Evolutionary conservation across 2,113 vertebrate species (phyloP), one percentile per base, ranked within the genome.

Genomic region (Polypterus bichir): DNA sequence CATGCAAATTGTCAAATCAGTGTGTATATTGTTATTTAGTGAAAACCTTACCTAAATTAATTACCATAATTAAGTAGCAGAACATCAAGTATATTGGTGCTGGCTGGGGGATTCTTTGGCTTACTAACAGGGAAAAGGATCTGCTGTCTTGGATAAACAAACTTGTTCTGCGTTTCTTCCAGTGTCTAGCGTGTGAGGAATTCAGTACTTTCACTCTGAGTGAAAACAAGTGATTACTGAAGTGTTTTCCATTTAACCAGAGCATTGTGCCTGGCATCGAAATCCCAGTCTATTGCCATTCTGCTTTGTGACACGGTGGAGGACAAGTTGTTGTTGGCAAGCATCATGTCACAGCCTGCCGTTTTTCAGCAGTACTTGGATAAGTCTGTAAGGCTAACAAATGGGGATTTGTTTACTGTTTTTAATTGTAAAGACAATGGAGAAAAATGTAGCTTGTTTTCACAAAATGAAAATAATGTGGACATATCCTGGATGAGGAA

Each of bases 1-100:
- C 91, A 92, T 95, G 92, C 88, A 95, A 97, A 97, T 97, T 92
- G 87, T 90, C 88, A 91, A 92, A 94, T 96, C 90, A 92, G 87
- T 87, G 87, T 88, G 91, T 91, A 91, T 91, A 93, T 94, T 93
- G 91, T 96, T 91, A 82, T 93, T 94, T 90, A 90, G 91, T 86
- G 81, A 90, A 91, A 95, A 91, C 86, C 91, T 88, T 92, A 93
- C 89, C 91, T 94, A 92, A 94, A 94, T 95, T 89, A 96, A 96
- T 95, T 93, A 93, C 84, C 84, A 88, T 91, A 89, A 97, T 96
- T 93, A 94, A 88, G 83, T 82, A 83, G 85, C 79, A 79, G 81
- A 86, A 87, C 90, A 86, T 92, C 83, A 86, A 89, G 86, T 83
- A 81, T 81, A 83, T 81, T 86, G 86, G 83, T 70, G 66, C 74